Evolutionary conservation across 64 coral and sea anemone genomes (phyloP).

Genomic region (Dendrophyllia cribrosa): DNA sequence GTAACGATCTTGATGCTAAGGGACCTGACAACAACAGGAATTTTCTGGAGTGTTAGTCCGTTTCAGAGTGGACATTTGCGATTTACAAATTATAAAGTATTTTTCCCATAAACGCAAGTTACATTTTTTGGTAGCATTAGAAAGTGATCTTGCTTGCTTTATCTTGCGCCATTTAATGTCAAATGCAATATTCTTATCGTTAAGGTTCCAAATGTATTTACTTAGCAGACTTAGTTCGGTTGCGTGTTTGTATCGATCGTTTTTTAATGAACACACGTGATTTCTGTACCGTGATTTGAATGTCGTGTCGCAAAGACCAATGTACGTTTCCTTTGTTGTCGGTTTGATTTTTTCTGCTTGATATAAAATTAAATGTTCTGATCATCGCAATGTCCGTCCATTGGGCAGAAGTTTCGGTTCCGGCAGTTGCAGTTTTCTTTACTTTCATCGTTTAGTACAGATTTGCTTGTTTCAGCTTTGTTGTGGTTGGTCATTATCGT

Average conservation of each 20-base stretch:
- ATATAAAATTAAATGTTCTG: too few relatives aligned
- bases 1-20: conserved; percentile 55
- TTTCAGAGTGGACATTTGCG: neutral
- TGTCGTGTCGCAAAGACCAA: neutral
- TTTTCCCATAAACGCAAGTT: neutral
- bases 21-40: conserved; percentile 41
- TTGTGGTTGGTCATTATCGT: too few relatives aligned
- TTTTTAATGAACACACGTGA: neutral
- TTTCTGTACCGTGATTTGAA: neutral
- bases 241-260: neutral
- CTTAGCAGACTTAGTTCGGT: neutral
- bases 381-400: too few relatives aligned
- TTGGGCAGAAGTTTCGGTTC: too few relatives aligned
- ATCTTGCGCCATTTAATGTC: neutral
- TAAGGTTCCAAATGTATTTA: neutral
- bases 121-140: neutral
- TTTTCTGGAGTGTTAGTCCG: too few relatives aligned
- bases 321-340: too few relatives aligned
- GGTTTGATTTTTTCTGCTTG: too few relatives aligned
- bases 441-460: too few relatives aligned
- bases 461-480: too few relatives aligned
- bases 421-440: too few relatives aligned
- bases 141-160: neutral
- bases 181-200: neutral
- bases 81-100: neutral